phyloP scores from a whole-genome alignment of 64 coral and sea anemone species.

The Stichodactyla helianthus region DNA sequence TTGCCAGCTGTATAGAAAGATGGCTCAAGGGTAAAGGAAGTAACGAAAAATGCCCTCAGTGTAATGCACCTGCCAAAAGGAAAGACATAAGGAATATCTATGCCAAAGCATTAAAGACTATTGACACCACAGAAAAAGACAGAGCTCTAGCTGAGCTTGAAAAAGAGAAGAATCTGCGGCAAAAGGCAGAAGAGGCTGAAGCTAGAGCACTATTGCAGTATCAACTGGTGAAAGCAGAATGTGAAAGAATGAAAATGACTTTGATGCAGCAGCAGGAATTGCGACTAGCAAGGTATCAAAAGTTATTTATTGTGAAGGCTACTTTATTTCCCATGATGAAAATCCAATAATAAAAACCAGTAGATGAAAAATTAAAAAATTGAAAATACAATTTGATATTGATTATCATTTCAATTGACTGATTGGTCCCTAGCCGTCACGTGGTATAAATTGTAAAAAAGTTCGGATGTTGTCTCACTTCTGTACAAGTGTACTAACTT shows the following conservation, averaged over 20 bases:
- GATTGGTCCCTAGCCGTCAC: too few species aligned
- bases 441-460: too few species aligned
- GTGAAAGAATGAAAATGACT: slow-evolving; percentile 56
- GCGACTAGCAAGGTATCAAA: slow-evolving; percentile 37
- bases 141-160: slow-evolving; percentile 77
- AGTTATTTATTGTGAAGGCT: too few species aligned
- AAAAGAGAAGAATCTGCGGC: slow-evolving; percentile 58
- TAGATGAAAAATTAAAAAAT: too few species aligned
- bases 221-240: slow-evolving; percentile 73
- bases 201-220: slow-evolving; percentile 83
- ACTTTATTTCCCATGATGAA: too few species aligned
- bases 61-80: slow-evolving; percentile 84
- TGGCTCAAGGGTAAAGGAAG: slow-evolving; percentile 73
- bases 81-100: slow-evolving; percentile 90
- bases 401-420: too few species aligned
- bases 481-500: too few species aligned
- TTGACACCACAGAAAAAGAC: slow-evolving; percentile 90
- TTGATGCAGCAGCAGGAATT: slow-evolving; percentile 47
- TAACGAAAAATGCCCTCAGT: slow-evolving; percentile 90
- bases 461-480: too few species aligned
- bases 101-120: slow-evolving; percentile 83
- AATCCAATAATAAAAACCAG: too few species aligned
- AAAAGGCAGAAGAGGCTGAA: slow-evolving; percentile 79
- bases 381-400: too few species aligned
- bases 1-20: slow-evolving; percentile 78